phyloP scores from a whole-genome alignment of 2,888 invertebrate genomes.

The Pharmacophagus antenor region DNA sequence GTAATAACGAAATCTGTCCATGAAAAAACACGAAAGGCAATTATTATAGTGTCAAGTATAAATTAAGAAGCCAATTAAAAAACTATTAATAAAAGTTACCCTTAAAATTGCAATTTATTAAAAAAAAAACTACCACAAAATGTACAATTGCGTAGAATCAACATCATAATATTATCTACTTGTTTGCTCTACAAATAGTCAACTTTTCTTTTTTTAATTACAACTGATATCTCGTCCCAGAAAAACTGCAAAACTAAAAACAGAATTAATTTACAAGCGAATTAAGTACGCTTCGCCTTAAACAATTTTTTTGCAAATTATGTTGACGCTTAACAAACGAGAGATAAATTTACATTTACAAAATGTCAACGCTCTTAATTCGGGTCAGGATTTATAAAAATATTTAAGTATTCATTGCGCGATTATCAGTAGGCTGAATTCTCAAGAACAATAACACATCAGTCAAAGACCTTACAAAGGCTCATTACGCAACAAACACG shows the following conservation, averaged over 20 bases:
- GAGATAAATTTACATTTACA: constrained; percentile 29
- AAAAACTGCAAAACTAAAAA: not conserved
- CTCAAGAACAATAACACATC: constrained; percentile 32
- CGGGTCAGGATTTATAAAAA: constrained; percentile 28
- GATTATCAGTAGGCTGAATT: constrained; percentile 14
- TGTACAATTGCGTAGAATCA: not conserved
- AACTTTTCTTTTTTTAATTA: not conserved
- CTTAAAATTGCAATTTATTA: not conserved
- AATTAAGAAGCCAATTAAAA: not conserved
- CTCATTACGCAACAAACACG: constrained; percentile 35
- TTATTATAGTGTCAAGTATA: not conserved
- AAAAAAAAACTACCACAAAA: not conserved
- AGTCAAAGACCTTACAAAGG: constrained; percentile 32
- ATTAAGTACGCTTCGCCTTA: constrained; percentile 17
- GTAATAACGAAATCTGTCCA: not conserved
- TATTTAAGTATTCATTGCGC: constrained; percentile 18
- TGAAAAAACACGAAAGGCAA: too few species aligned
- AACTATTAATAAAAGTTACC: not conserved
- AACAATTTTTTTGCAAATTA: constrained; percentile 24
- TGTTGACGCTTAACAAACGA: constrained; percentile 22
- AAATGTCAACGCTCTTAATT: constrained; percentile 28
- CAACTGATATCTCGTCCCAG: not conserved
- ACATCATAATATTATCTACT: not conserved
- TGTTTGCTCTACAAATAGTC: not conserved
- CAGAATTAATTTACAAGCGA: constrained; percentile 17